Base-by-base conservation (phyloP, 2,797 vertebrate species). In the Argentina silus region DNA sequence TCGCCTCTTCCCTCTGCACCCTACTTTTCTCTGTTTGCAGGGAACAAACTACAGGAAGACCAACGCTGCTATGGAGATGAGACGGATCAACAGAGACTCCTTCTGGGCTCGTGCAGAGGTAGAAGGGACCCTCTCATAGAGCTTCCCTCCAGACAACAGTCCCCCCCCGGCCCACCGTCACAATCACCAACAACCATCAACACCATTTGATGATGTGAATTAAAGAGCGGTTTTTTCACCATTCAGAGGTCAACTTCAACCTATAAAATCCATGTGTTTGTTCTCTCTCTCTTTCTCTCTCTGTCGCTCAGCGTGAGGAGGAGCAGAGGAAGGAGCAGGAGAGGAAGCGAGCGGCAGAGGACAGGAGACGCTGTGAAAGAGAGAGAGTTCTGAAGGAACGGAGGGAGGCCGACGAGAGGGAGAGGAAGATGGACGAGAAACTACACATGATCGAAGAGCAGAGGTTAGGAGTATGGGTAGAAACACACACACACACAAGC, bases 21-120 rank as follows among this genome's bases (percentile, higher is more conserved):
- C n/a, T n/a, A 47, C 11, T 45, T 51, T 1, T 62, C 42, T 62
- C 44, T 44, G 15, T 56, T 48, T 36, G 43, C 63, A 96, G 95
- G 96, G 96, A 43, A 96, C 96, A 67, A 96, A 96, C 85, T 96
- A 96, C 89, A 93, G 91, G 86, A 97, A 96, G 85, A 96, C 96
- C 0, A 96, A 96, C 66, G 95, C 96, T 0, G 95, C 94, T 0
- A 86, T 96, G 92, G 95, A 97, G 92, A 95, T 97, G 86, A 94
- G 93, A 81, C 87, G 87, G 59, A 94, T 95, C 80, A 94, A 94
- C 86, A 92, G 95, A 82, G 95, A 95, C 73, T 94, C 94, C 43
- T 97, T 97, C 91, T 97, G 96, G 96, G 95, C 94, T 9, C 91
- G 91, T 86, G 94, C 95, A 17, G 96, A 96, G 95, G 96, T 96